Percentiles rank a stretch among this genome's conserved stretches.
phyloP scores from a whole-genome alignment of 2,888 invertebrate genomes.

The Agrochola lychnidis region DNA sequence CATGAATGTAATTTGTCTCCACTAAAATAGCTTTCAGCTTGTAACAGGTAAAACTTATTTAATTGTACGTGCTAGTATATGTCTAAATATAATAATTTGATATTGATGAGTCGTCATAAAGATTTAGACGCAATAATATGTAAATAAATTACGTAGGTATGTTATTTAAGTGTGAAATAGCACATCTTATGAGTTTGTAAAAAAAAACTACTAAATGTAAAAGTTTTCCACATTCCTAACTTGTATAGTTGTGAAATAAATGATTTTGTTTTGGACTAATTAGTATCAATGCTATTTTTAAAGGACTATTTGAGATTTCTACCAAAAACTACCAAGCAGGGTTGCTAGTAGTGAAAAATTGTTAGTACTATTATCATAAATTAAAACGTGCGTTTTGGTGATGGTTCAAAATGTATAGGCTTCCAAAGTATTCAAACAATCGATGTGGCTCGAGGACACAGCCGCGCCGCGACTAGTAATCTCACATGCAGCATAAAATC shows the following conservation, averaged over 20 bases:
- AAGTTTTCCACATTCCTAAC: constrained; percentile 42
- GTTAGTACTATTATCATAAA: not conserved
- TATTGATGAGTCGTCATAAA: not conserved
- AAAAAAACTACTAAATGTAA: constrained; percentile 38
- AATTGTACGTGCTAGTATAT: not conserved
- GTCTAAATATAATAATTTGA: constrained; percentile 5
- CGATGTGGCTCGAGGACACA: not conserved
- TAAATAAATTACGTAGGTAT: constrained; percentile 42
- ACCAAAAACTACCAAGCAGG: constrained; percentile 56
- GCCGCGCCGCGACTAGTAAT: not conserved
- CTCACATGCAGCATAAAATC: not conserved
- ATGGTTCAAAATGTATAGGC: constrained; percentile 31
- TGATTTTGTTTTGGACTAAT: constrained; percentile 46
- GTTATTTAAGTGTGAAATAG: constrained; percentile 5
- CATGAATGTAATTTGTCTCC: constrained; percentile 6
- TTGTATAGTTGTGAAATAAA: constrained; percentile 60
- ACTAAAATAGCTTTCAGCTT: constrained; percentile 15
- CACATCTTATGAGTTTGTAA: constrained; percentile 16
- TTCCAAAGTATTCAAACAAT: constrained; percentile 19
- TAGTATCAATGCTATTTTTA: constrained; percentile 52
- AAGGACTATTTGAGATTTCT: constrained; percentile 48
- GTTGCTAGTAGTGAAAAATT: constrained; percentile 52
- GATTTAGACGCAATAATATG: constrained; percentile 32
- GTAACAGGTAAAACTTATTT: not conserved
- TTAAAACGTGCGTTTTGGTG: constrained; percentile 28